Evolutionary conservation across 1,140 invertebrate genomes (phyloP), one percentile per base, ranked within the genome.

Genomic region (Calliopsis andreniformis): DNA sequence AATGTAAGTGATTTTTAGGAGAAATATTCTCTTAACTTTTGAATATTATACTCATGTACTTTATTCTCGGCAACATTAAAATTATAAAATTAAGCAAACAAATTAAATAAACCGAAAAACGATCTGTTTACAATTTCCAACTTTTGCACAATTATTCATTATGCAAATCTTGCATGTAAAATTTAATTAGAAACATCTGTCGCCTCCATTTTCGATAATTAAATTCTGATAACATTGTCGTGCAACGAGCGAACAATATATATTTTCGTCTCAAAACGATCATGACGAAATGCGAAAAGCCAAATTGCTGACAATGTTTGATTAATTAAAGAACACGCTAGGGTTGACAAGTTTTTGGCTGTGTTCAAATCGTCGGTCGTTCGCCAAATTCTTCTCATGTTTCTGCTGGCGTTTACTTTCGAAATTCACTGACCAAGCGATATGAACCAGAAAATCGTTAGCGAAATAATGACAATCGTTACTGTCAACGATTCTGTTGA

Each of bases 351-450:
- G 67, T 73, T 56, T 73, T 73, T 73, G 39, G 51, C 28, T 8
- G 62, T n/a, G 55, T 28, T 16, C 35, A 39, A 45, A 56, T 62
- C 61, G 14, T 49, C 42, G 68, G 55, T 45, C 39, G 71, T 4
- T 45, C 39, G 71, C 51, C 62, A 67, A 73, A 73, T 73, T 66
- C 71, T 56, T 73, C 71, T n/a, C 71, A 62, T 56, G 62, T 55
- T 45, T 67, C 28, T 8, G 25, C 62, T 28, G 62, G n/a, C 39
- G 32, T 35, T 56, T 35, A 25, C 39, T 64, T 59, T n/a, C 25
- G 68, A 56, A 73, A 73, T 67, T 51, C 39, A 55, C 35, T 42
- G 35, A 20, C 62, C 42, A 45, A 39, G 28, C 6, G n/a, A 23
- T 23, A 35, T 51, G 32, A 28, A n/a, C 32, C 56, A 39, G 61